These are phyloP conservation scores for Sorex fumeus DNA, from an alignment of 2,113 vertebrate species.

Conservation along the genomic window DNA sequence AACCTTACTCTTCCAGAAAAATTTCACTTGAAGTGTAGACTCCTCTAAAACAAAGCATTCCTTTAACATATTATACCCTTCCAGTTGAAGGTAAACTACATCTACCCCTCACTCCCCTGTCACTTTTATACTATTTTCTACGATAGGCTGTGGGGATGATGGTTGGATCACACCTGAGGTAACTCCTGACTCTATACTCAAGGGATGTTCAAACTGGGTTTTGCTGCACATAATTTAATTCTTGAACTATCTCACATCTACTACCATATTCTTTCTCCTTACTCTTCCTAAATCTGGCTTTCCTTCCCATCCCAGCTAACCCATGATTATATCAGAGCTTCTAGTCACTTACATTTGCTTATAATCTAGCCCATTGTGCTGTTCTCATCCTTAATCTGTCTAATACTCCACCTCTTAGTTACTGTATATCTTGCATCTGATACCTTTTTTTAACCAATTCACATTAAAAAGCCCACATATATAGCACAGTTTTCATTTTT, in stretches of 20 bases:
- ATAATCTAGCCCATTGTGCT: too few species aligned
- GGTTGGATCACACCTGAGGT: too few species aligned
- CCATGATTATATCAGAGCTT: not conserved
- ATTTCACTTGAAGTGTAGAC: not conserved
- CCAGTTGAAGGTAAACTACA: not conserved
- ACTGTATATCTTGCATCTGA: not conserved
- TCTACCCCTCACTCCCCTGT: not conserved
- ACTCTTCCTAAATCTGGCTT: not conserved
- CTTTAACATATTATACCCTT: accelerated
- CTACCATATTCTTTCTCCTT: not conserved
- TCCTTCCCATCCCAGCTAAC: accelerated
- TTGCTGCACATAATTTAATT: too few species aligned
- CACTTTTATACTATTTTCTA: too few species aligned
- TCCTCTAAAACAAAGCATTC: not conserved
- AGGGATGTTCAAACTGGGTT: too few species aligned
- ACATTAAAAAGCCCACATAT: too few species aligned
- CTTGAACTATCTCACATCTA: too few species aligned
- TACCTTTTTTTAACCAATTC: too few species aligned
- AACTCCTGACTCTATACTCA: too few species aligned
- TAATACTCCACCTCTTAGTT: not conserved
- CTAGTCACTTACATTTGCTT: not conserved
- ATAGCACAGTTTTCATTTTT: too few species aligned
- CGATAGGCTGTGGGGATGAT: too few species aligned
- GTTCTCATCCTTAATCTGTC: not conserved
- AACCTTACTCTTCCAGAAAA: not conserved